phyloP scores from a whole-genome alignment of 2,797 vertebrate genomes.

The Lagorchestes hirsutus region DNA sequence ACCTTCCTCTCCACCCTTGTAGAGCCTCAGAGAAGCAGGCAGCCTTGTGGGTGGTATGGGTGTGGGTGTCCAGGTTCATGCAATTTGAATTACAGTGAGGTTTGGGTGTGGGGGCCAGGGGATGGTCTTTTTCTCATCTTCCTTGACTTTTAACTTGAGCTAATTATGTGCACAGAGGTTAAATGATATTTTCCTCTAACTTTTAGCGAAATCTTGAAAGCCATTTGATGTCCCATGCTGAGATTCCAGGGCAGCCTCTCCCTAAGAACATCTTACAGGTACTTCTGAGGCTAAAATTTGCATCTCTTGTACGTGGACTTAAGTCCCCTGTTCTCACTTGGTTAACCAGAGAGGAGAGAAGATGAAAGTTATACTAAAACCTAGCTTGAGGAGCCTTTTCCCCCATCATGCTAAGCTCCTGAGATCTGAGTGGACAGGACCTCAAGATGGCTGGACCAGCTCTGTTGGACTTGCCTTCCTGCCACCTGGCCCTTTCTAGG shows the following conservation, averaged over 20 bases:
- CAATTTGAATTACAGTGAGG: not conserved
- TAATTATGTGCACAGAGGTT: slow-evolving; percentile 40
- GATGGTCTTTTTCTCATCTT: not conserved
- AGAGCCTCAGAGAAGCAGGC: not conserved
- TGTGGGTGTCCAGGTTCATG: not conserved
- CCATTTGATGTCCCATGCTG: slow-evolving; percentile 89
- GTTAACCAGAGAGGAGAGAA: not conserved
- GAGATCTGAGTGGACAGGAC: not conserved
- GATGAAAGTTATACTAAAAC: not conserved
- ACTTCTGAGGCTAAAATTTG: slow-evolving; percentile 11
- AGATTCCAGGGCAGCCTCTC: slow-evolving; percentile 88
- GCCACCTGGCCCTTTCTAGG: not conserved
- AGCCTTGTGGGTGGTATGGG: not conserved
- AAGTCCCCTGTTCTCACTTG: not conserved
- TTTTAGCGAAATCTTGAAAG: slow-evolving; percentile 91
- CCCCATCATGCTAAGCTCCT: not conserved
- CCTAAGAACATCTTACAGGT: slow-evolving; percentile 97
- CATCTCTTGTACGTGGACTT: not conserved
- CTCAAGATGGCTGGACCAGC: not conserved
- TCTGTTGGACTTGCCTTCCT: not conserved
- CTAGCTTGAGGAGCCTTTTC: not conserved
- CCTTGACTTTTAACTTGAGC: not conserved
- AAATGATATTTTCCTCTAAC: slow-evolving; percentile 67
- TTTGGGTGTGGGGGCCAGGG: not conserved
- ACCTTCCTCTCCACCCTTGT: not conserved